A percentile compares a stretch with the other conserved stretches of the same genome.
phyloP scores from a whole-genome alignment of 2,888 invertebrate genomes.

The Druceiella hillmani region DNA sequence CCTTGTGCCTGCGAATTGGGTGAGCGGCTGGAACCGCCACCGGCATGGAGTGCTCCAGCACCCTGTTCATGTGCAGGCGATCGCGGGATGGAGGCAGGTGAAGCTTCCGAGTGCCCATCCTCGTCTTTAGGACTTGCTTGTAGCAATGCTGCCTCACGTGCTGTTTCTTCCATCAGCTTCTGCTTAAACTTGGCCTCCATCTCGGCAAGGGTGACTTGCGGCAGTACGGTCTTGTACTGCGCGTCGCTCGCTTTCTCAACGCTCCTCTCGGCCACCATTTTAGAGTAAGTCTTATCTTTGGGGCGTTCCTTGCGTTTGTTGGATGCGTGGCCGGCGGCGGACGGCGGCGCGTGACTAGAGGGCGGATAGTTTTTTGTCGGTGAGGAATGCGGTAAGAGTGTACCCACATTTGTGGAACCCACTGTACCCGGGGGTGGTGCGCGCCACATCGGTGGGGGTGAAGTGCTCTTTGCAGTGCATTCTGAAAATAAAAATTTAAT shows the following conservation, averaged over 20 bases:
- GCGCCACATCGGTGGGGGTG: slow-evolving; percentile 25
- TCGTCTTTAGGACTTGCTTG: slow-evolving; percentile 23
- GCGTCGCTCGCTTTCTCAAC: slow-evolving; percentile 11
- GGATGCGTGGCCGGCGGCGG: slow-evolving; percentile 30
- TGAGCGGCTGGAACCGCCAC: slow-evolving; percentile 32
- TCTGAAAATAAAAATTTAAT: too few relatives aligned
- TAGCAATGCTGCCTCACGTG: slow-evolving; percentile 2
- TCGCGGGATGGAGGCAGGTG: slow-evolving; percentile 17
- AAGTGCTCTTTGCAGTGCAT: background rate
- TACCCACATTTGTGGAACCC: slow-evolving; percentile 67
- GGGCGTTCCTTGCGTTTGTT: slow-evolving; percentile 39
- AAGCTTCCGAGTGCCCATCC: slow-evolving; percentile 26
- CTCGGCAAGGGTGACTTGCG: slow-evolving; percentile 39
- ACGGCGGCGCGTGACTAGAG: background rate
- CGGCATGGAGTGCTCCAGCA: too few relatives aligned
- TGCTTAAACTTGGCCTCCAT: slow-evolving; percentile 55
- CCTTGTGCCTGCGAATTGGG: slow-evolving; percentile 58
- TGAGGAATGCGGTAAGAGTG: slow-evolving; percentile 44
- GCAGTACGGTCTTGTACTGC: slow-evolving; percentile 29
- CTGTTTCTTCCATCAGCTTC: slow-evolving; percentile 44
- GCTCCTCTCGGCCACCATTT: slow-evolving; percentile 48
- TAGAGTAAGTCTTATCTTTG: slow-evolving; percentile 53
- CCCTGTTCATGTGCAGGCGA: too few relatives aligned
- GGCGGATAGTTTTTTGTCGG: slow-evolving; percentile 28
- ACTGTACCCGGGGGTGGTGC: slow-evolving; percentile 32